Base-by-base conservation (phyloP, 2,113 vertebrate genomes). In the Gymnogyps californianus region DNA sequence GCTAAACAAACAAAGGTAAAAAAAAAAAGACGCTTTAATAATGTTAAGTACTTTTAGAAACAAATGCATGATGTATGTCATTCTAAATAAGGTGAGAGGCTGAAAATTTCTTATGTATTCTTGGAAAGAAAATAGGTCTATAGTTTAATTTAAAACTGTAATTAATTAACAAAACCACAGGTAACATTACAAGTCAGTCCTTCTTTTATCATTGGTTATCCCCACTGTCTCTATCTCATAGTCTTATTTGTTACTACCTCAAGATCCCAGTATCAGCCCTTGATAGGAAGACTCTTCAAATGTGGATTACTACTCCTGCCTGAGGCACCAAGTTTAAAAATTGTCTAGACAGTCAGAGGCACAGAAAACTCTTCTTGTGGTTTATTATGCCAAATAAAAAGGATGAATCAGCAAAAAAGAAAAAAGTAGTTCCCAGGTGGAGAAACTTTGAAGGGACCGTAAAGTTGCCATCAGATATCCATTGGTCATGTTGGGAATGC, bases 1-100 rank as follows among this genome's bases (percentile, higher is more conserved):
- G 98, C 97, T 49, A 95, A 96, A 80, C 97, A 98, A 97, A 94
- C 95, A 81, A 98, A 99, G 99, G 99, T 99, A 98, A 98, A 84
- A 49, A 64, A 59, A 32, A 32, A 16, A 31, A 16, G 1, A n/a
- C 26, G 4, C 17, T 79, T 34, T 54, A 21, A 7, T 25, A 36
- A 71, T 40, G 4, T 36, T 44, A 54, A 77, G 5, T 54, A 29
- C 17, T 79, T 84, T 38, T 47, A 86, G 81, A 84, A 86, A 65
- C 11, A 79, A 77, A 71, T 51, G 14, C 21, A 40, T 94, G 21
- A 7, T 44, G 7, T 69, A 14, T 54, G 31, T 26, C 44, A 19
- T 38, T 94, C 28, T 67, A 46, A 89, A 67, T 38, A 54, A 58
- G 2, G 14, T 49, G 20, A 44, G 26, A 90, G 12, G 6, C 32